These are phyloP conservation scores for Eulemur rubriventer DNA, from an alignment of 2,797 vertebrate genomes.

Conservation along the genomic window DNA sequence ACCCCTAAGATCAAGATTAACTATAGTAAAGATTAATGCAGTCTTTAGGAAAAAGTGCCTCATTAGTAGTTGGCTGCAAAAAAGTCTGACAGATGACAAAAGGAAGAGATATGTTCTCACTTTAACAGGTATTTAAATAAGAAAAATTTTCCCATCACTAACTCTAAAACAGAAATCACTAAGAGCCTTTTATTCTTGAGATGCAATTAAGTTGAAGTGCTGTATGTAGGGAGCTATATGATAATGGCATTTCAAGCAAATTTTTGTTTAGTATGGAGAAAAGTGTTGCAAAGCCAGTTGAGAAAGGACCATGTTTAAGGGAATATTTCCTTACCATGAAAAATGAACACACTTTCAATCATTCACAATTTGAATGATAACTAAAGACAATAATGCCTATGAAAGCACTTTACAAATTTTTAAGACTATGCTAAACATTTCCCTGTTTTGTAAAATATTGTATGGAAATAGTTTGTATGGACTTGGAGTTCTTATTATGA, in stretches of 20 bases:
- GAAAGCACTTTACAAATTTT: not conserved
- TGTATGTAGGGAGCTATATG: not conserved
- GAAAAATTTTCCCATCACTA: not conserved
- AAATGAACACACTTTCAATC: not conserved
- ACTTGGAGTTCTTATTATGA: not conserved
- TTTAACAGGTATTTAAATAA: slow-evolving; percentile 38
- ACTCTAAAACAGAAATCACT: slow-evolving; percentile 6
- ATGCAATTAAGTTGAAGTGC: slow-evolving; percentile 43
- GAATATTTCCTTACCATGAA: not conserved
- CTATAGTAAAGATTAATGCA: not conserved
- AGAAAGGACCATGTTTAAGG: not conserved
- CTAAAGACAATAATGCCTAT: not conserved
- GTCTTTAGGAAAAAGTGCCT: not conserved
- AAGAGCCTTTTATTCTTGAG: slow-evolving; percentile 5
- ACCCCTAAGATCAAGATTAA: not conserved
- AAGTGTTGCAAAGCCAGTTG: slow-evolving; percentile 20
- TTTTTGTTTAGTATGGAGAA: not conserved
- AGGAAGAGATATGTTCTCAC: not conserved
- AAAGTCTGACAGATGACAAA: not conserved
- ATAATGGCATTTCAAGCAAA: slow-evolving; percentile 22
- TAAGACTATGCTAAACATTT: not conserved
- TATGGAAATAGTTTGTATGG: not conserved
- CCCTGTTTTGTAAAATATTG: not conserved
- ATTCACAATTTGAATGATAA: slow-evolving; percentile 1
- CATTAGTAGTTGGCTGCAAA: not conserved